These are phyloP conservation scores for Melangyna quadrimaculata DNA, from an alignment of 2,888 invertebrate species.

Conservation along the genomic window DNA sequence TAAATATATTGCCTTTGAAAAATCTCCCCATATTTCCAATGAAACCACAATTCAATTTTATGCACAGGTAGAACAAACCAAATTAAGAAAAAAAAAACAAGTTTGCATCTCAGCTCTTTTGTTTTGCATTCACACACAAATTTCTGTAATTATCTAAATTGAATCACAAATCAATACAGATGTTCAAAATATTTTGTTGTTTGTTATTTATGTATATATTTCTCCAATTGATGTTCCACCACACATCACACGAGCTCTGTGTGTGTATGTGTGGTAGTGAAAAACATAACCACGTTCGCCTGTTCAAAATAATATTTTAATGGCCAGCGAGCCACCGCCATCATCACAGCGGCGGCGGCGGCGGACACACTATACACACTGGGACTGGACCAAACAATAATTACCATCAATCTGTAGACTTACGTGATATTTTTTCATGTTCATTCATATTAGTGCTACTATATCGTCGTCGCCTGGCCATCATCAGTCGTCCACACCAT, in stretches of 20 bases:
- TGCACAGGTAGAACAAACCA: background rate
- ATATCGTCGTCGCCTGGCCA: no score
- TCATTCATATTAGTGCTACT: constrained; percentile 64
- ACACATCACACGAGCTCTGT: background rate
- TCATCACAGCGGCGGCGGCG: no score
- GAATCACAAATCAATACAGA: constrained; percentile 69
- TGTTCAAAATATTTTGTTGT: constrained; percentile 26
- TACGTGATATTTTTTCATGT: constrained; percentile 67
- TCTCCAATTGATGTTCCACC: constrained; percentile 30
- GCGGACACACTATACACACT: no score
- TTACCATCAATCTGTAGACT: constrained; percentile 71
- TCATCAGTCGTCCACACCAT: constrained; percentile 28
- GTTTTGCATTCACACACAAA: constrained; percentile 44
- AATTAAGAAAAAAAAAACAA: background rate
- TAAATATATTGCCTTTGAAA: background rate
- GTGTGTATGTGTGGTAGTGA: background rate
- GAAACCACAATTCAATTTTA: background rate
- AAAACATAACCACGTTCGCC: constrained; percentile 41
- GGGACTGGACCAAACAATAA: constrained; percentile 49
- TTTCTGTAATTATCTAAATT: constrained; percentile 67
- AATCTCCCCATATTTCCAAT: background rate
- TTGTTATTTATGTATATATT: constrained; percentile 9
- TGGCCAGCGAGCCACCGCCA: constrained; percentile 33
- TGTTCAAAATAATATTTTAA: constrained; percentile 38
- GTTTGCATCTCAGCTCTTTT: constrained; percentile 24